Evolutionary conservation across 2,888 invertebrate genomes (phyloP), one percentile per base, ranked within the genome.

Genomic region (Callinectes sapidus): DNA sequence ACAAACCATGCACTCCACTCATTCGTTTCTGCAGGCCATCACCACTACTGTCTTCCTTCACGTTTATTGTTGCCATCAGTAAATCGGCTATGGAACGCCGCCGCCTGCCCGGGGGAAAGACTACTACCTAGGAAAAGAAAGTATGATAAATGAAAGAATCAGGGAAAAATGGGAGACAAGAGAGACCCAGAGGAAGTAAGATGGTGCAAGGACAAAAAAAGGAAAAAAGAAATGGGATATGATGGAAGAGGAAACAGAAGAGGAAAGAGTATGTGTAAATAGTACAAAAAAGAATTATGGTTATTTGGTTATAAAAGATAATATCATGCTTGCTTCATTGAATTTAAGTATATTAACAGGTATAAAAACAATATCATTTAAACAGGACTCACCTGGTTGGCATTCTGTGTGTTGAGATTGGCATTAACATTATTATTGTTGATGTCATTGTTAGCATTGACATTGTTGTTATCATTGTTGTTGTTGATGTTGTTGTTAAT

Each of bases 401-500:
- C 92, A 39, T 92, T 92, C 32, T 92, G 89, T 3, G 89, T 92
- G 85, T 92, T 92, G 86, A 85, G 35, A 48, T 92, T 92, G 13
- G 89, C n/a, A 55, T 92, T 92, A n/a, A 89, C 90, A 42, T 92
- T 92, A 32, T 92, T 92, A 32, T 92, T 92, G 32, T 54, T 81
- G 28, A 92, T 92, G 61, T 92, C 89, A 18, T 92, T 92, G 86
- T 92, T 92, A 35, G 42, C 89, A 81, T 92, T 92, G 39, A 92
- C 77, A 71, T 92, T 92, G 35, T 92, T 92, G 39, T 92, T 92
- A 28, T 90, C 90, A 42, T 92, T 92, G 71, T 92, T 92, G 66
- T 92, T 92, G n/a, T 92, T 92, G 5, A 92, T 18, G 71, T 92
- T 92, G 66, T 92, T 92, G 86, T 86, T 92, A 23, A 90, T 66